These are phyloP conservation scores for Phthorimaea operculella DNA, from an alignment of 1,140 invertebrate species.

Conservation along the genomic window DNA sequence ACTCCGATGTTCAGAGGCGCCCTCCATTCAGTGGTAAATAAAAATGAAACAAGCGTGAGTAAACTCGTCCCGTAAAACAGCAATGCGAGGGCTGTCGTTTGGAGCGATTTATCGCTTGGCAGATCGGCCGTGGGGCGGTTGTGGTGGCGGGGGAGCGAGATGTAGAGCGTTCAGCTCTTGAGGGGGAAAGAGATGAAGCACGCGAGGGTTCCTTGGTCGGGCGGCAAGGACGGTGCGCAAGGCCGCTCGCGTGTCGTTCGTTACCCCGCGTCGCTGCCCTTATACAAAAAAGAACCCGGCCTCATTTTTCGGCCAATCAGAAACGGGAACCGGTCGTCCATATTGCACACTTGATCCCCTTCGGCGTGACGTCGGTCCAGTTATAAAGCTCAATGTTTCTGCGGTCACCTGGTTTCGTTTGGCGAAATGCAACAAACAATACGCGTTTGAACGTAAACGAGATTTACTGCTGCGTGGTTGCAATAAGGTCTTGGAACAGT, in stretches of 20 bases:
- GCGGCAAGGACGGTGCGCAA: conserved; percentile 52
- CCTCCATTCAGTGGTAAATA: conserved; percentile 46
- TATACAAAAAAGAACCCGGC: not conserved
- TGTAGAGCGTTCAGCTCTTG: conserved; percentile 21
- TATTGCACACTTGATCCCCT: not conserved
- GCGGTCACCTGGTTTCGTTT: not conserved
- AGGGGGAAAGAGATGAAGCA: conserved; percentile 20
- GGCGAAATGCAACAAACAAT: not conserved
- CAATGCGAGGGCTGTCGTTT: conserved; percentile 44
- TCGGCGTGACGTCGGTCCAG: not conserved
- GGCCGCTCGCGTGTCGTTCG: conserved; percentile 46
- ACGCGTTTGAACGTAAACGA: not conserved
- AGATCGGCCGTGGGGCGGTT: conserved; percentile 40
- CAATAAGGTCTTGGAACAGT: not conserved
- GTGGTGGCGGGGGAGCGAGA: conserved; percentile 23
- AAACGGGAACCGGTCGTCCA: not conserved
- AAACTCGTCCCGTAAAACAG: conserved; percentile 44
- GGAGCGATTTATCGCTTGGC: conserved; percentile 50
- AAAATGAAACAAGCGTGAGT: conserved; percentile 41
- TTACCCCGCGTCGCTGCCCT: conserved; percentile 33
- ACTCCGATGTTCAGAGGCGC: conserved; percentile 30
- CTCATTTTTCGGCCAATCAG: conserved; percentile 1
- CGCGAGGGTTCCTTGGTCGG: conserved; percentile 27
- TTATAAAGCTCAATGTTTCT: too few species aligned
- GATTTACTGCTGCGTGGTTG: not conserved